phyloP scores from a whole-genome alignment of 2,888 invertebrate species.

The Lycaena phlaeas region DNA sequence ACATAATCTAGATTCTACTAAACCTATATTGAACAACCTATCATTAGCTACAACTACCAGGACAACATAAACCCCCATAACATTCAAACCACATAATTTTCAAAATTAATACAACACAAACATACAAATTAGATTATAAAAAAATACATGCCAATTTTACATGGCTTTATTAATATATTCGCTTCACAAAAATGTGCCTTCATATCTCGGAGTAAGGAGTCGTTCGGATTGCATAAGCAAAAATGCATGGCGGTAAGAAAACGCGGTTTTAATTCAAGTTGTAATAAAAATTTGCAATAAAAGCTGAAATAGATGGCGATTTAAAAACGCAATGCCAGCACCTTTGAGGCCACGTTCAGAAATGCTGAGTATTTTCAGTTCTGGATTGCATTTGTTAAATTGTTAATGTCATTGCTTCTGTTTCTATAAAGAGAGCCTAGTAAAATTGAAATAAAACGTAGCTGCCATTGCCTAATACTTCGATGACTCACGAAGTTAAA shows the following conservation, averaged over 20 bases:
- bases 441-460: too few species aligned
- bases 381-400: constrained; percentile 3
- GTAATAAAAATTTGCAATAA: constrained; percentile 32
- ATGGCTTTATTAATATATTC: not conserved
- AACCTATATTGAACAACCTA: too few species aligned
- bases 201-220: not conserved
- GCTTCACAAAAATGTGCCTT: constrained; percentile 4
- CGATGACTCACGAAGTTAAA: too few species aligned
- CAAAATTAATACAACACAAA: not conserved
- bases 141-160: not conserved
- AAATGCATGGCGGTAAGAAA: constrained; percentile 12
- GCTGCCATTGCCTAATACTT: too few species aligned
- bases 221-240: constrained; percentile 5
- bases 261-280: constrained; percentile 29
- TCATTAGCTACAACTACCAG: too few species aligned
- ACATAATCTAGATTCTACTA: too few species aligned
- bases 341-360: constrained; percentile 19
- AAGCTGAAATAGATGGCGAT: constrained; percentile 30
- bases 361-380: constrained; percentile 8
- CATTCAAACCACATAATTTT: too few species aligned
- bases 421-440: too few species aligned
- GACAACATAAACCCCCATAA: too few species aligned
- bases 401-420: constrained; percentile 2
- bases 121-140: not conserved
- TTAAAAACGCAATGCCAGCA: constrained; percentile 29